Base-by-base conservation (phyloP, 2,113 vertebrate species). In the Pagrus major region DNA sequence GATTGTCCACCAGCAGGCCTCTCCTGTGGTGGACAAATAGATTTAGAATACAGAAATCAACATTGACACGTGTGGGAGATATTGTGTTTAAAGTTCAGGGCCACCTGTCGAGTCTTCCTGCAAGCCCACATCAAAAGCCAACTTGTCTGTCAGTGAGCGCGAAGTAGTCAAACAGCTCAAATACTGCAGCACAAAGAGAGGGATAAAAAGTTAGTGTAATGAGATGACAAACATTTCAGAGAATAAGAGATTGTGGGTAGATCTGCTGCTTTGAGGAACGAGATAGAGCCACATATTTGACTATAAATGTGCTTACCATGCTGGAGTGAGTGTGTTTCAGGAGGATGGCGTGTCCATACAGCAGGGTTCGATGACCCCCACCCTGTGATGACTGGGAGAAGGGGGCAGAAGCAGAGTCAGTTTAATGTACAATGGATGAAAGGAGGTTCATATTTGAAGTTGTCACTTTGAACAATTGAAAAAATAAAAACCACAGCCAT, bases 1-100 rank as follows among this genome's bases (percentile, higher is more conserved):
- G 74, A 96, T 97, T 3, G 96, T 98, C 97, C 97, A 98, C 97
- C 97, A 98, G 63, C 97, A 98, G 9, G 97, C 97, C 89, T 98
- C 97, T 7, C 97, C 97, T 98, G n/a, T 11, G 47, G 39, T 0
- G 8, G 9, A 86, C 25, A 80, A 7, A 44, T 0, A 60, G 2
- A 59, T 64, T 52, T 29, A 81, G 18, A 54, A 68, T 4, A 54
- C 10, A 61, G 1, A 70, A 9, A 31, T 49, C 37, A 55, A 60
- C 18, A 51, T n/a, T 1, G 25, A 8, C 0, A 0, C 6, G 4
- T 71, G 12, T n/a, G 6, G 12, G 6, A 59, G 18, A 46, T 16
- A 6, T 33, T 16, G 9, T 14, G 10, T 16, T 21, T 25, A 5
- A 69, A 25, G 10, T 71, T 14, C 0, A 14, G 23, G 71, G 3